phyloP scores from a whole-genome alignment of 2,888 invertebrate genomes.

The Scotopteryx bipunctaria region DNA sequence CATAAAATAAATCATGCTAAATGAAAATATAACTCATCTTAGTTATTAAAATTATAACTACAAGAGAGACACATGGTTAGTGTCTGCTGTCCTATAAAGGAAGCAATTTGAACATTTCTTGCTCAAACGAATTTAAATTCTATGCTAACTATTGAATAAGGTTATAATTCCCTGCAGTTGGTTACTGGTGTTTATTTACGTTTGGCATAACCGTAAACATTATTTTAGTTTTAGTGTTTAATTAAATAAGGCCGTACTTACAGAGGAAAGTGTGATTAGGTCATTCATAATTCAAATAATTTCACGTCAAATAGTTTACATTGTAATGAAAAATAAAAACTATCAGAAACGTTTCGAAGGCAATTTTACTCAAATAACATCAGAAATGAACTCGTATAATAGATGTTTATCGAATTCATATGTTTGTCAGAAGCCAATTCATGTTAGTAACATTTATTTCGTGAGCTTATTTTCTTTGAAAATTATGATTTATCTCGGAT shows the following conservation, averaged over 20 bases:
- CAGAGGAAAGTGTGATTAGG: constrained; percentile 3
- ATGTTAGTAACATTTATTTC: constrained; percentile 25
- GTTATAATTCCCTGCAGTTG: background rate
- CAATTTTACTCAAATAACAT: constrained; percentile 14
- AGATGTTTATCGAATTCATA: constrained; percentile 22
- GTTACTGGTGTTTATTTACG: constrained; percentile 9
- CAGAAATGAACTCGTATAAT: constrained; percentile 14
- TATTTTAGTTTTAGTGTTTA: constrained; percentile 19
- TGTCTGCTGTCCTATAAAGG: background rate
- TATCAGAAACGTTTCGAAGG: constrained; percentile 1
- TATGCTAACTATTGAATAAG: background rate
- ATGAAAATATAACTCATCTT: background rate
- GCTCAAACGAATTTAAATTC: background rate
- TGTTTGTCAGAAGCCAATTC: constrained; percentile 22
- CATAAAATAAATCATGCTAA: too few relatives aligned
- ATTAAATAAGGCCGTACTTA: constrained; percentile 12
- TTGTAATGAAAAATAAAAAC: background rate
- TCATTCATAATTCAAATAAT: background rate
- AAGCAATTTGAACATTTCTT: background rate
- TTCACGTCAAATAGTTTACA: background rate
- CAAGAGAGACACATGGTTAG: background rate
- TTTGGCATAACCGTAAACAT: constrained; percentile 6
- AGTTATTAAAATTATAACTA: background rate
- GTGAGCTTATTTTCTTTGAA: constrained; percentile 1
- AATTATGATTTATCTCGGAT: too few relatives aligned